phyloP scores from a whole-genome alignment of 2,888 invertebrate species.

The Scelioninae gen. 1 region DNA sequence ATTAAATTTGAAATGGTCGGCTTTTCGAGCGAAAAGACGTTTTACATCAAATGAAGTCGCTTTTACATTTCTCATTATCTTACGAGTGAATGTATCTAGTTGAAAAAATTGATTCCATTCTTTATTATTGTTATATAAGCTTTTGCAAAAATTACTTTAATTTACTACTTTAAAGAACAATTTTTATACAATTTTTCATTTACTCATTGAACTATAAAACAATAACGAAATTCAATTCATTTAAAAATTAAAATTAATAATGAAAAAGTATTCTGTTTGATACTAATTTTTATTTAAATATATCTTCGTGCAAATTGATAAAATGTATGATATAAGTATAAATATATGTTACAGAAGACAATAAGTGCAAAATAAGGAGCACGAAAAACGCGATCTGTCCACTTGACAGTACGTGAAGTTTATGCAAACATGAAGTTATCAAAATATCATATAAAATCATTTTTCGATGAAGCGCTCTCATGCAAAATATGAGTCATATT shows the following conservation, averaged over 20 bases:
- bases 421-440: constrained; percentile 17
- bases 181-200: neutral
- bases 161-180: neutral
- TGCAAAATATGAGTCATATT: constrained; percentile 40
- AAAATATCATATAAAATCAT: constrained; percentile 33
- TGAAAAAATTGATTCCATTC: constrained; percentile 10
- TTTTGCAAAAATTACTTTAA: neutral
- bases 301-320: too few relatives aligned
- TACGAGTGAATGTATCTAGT: neutral
- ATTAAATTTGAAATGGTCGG: constrained; percentile 33
- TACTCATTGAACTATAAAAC: too few relatives aligned
- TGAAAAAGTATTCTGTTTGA: too few relatives aligned
- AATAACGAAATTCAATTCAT: too few relatives aligned
- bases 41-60: constrained; percentile 22
- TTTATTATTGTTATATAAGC: neutral
- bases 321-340: neutral
- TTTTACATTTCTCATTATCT: constrained; percentile 3
- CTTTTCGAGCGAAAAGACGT: constrained; percentile 37
- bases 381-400: neutral
- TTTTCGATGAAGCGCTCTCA: constrained; percentile 39
- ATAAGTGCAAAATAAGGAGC: neutral
- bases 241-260: too few relatives aligned
- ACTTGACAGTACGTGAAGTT: constrained; percentile 9
- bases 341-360: neutral
- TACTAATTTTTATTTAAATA: too few relatives aligned